phyloP scores from a whole-genome alignment of 2,797 vertebrate species.

The Micromesistius poutassou region DNA sequence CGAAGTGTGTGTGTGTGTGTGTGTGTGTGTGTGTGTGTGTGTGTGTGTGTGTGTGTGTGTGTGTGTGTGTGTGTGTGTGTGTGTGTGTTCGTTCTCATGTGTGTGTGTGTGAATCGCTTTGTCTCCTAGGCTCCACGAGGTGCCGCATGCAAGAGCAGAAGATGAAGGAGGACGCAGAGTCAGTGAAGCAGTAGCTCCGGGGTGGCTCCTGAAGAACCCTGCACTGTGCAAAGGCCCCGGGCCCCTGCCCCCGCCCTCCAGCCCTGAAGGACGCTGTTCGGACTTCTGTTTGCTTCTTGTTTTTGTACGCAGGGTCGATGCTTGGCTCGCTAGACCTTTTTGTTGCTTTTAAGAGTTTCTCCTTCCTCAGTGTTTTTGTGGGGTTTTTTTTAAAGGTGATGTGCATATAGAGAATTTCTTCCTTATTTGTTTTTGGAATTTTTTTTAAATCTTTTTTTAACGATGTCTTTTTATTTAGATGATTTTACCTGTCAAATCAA shows the following conservation, averaged over 20 bases:
- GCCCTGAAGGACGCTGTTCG: constrained; percentile 28
- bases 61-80: neutral
- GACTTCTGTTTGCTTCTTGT: constrained; percentile 28
- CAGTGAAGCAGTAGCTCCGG: constrained; percentile 72
- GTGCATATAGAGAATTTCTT: constrained; percentile 50
- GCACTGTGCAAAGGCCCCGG: constrained; percentile 53
- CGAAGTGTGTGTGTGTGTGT: neutral
- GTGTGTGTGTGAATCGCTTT: neutral
- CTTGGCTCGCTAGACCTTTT: neutral
- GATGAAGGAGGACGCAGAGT: constrained; percentile 82
- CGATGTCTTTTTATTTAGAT: neutral
- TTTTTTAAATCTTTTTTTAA: neutral
- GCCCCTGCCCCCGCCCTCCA: constrained; percentile 31
- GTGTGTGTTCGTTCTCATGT: neutral
- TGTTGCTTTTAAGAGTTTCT: constrained; percentile 37
- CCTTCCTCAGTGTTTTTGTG: constrained; percentile 25
- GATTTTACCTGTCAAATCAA: neutral
- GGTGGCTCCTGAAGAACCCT: constrained; percentile 46
- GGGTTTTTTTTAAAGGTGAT: constrained; percentile 31
- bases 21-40: neutral
- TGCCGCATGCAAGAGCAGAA: constrained; percentile 96
- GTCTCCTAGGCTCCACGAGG: constrained; percentile 82
- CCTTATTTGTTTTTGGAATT: constrained; percentile 8
- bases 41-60: neutral
- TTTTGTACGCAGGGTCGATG: neutral